Percentiles rank a stretch among this genome's conserved stretches.
These are phyloP conservation scores for Drosophila austrosaltans DNA, from an alignment of 2,888 invertebrate species.

Conservation along the genomic window DNA sequence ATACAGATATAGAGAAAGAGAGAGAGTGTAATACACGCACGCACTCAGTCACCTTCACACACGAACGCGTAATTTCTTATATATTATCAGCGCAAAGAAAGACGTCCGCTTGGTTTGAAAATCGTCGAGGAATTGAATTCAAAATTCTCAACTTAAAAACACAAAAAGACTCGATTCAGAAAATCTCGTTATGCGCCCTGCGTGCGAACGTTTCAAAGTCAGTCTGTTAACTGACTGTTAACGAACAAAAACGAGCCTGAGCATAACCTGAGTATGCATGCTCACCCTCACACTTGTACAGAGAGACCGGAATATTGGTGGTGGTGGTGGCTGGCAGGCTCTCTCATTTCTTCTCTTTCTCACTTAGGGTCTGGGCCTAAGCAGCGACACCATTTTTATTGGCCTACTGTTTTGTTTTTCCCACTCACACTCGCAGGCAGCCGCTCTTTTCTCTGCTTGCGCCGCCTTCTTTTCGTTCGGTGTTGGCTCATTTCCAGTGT, in stretches of 20 bases:
- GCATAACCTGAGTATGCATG: conserved; percentile 27
- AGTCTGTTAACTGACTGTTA: conserved; percentile 74
- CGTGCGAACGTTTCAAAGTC: conserved; percentile 12
- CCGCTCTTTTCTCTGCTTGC: conserved; percentile 59
- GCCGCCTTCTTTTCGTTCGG: conserved; percentile 73
- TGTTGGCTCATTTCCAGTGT: conserved; percentile 67
- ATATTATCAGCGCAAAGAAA: conserved; percentile 46
- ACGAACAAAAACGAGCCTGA: conserved; percentile 27
- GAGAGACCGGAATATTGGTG: conserved; percentile 45
- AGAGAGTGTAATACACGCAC: conserved; percentile 25
- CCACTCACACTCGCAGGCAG: conserved; percentile 23
- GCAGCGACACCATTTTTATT: conserved; percentile 79
- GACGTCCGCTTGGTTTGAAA: conserved; percentile 80
- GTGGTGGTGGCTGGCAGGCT: conserved; percentile 26
- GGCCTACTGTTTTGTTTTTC: conserved; percentile 47
- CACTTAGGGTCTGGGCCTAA: conserved; percentile 16
- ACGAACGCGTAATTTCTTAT: conserved; percentile 54
- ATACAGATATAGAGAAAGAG: conserved; percentile 13
- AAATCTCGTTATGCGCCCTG: conserved; percentile 4
- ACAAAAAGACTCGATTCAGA: conserved; percentile 63
- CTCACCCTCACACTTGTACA: conserved; percentile 21
- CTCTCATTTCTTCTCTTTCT: conserved; percentile 45
- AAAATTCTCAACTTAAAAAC: conserved; percentile 11
- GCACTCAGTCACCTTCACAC: conserved; percentile 28
- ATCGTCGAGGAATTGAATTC: conserved; percentile 7